Evolutionary conservation across 2,888 invertebrate genomes (phyloP), one percentile per base, ranked within the genome.

Genomic region (Nemoura dubitans): DNA sequence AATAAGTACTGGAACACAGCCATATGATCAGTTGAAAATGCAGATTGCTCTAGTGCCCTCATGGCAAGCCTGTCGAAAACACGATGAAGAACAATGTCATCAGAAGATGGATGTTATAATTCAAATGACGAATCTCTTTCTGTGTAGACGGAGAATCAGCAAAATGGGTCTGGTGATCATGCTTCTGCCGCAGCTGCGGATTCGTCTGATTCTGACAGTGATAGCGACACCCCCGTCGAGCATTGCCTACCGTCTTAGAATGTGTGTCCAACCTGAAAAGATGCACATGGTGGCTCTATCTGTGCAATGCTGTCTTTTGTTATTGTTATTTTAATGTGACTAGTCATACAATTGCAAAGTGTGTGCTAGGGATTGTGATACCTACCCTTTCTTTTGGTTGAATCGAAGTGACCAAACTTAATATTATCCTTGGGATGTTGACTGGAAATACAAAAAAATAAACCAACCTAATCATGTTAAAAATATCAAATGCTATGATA

Each of bases 171-270:
- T 59, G 59, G 59, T 21, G 59, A 59, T 21, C 59, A 59, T 16
- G 21, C 59, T 21, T 21, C 59, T 59, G 21, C 59, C 21, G 21
- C 59, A 1, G 16, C 59, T 59, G 78, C 7, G 21, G 43, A 83
- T 59, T 84, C 84, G 0, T 84, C 84, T 16, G 84, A 84, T 28
- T 26, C 26, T 25, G 36, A 59, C 76, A 29, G 28, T 28, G 84
- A 84, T 21, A 76, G 59, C 29, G 59, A 84, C 16, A 59, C 84
- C 16, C 26, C 59, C 7, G 59, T 84, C n/a, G 84, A 84, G 84
- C 84, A 76, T 6, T 84, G 84, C 29, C 27, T 59, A 5, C 84
- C 84, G 0, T 84, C 84, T 43, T 84, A 76, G 59, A 30, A 7
- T 2, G 21, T 21, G 21, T 59, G 6, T 21, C 59, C 21, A 59